Base-by-base conservation (phyloP, 1,140 invertebrate species). In the Neotoxoptera formosana region DNA sequence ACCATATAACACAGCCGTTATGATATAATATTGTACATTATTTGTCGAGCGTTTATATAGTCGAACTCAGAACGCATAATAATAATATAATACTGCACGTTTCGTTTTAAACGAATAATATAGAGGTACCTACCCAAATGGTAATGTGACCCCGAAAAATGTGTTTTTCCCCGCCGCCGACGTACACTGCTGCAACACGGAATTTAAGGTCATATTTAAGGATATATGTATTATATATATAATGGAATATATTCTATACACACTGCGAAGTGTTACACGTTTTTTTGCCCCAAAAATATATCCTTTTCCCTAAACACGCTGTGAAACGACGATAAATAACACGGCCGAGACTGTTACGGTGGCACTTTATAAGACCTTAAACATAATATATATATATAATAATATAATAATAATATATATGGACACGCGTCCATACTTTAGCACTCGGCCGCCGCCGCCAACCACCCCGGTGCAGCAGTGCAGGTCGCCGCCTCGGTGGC, bases 301-400 rank as follows among this genome's bases (percentile, higher is more conserved):
- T 87, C 45, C 84, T 51, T 41, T 88, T 60, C 88, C 88, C 53
- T 60, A 60, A 90, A 90, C 88, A 90, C 53, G 88, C 88, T 60
- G 88, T 90, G 88, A 90, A 9, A 47, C 21, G 45, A 67, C 53
- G 23, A 90, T 90, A 90, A 90, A 90, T 90, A 45, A 90, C 89
- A 30, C 17, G 30, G 48, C 25, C 41, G 30, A n/a, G 47, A 86
- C 45, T 45, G 14, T 48, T 23, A 45, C 89, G 53, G 48, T 89
- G 53, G 53, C 89, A 90, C 89, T 56, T 53, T 34, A n/a, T n/a
- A 9, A 89, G 30, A 34, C 47, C 48, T n/a, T n/a, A 34, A n/a
- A n/a, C n/a, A n/a, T n/a, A n/a, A n/a, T n/a, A n/a, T n/a, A n/a
- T n/a, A 41, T 41, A 25, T 36, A 83, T 34, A 34, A 76, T 76